phyloP scores from a whole-genome alignment of 2,888 invertebrate species.

The Mythimna pallens region DNA sequence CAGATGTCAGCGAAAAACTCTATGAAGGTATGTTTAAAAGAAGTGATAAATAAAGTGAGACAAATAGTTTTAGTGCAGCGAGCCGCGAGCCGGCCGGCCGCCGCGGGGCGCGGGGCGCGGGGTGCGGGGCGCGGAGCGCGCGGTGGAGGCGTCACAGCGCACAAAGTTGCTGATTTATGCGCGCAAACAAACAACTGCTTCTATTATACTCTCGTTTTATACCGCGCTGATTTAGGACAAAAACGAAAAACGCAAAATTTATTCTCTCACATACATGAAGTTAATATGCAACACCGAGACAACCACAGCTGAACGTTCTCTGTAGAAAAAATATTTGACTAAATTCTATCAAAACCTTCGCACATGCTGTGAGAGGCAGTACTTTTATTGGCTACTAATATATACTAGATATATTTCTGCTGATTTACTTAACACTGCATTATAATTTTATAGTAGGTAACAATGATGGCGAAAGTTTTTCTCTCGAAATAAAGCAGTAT shows the following conservation, averaged over 20 bases:
- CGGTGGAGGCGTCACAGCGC: conserved; percentile 9
- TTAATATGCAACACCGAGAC: conserved; percentile 8
- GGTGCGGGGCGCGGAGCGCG: not conserved
- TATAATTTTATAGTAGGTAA: too few relatives aligned
- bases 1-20: conserved; percentile 1
- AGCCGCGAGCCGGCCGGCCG: not conserved
- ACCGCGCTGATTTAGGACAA: conserved; percentile 45
- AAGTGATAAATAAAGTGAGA: conserved; percentile 32
- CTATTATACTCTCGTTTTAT: conserved; percentile 42
- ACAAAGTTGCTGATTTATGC: conserved; percentile 48
- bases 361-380: too few relatives aligned
- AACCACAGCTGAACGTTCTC: not conserved
- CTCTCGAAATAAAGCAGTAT: too few relatives aligned
- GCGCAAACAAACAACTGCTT: conserved; percentile 48
- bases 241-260: conserved; percentile 14
- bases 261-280: conserved; percentile 17
- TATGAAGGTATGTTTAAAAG: conserved; percentile 3
- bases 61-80: conserved; percentile 10
- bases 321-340: too few relatives aligned
- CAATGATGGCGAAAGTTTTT: too few relatives aligned
- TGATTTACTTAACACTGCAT: too few relatives aligned
- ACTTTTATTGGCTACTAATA: too few relatives aligned
- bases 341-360: too few relatives aligned
- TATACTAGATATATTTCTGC: too few relatives aligned
- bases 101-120: not conserved